phyloP scores from a whole-genome alignment of 2,888 invertebrate species.

The Agrilus biguttatus region DNA sequence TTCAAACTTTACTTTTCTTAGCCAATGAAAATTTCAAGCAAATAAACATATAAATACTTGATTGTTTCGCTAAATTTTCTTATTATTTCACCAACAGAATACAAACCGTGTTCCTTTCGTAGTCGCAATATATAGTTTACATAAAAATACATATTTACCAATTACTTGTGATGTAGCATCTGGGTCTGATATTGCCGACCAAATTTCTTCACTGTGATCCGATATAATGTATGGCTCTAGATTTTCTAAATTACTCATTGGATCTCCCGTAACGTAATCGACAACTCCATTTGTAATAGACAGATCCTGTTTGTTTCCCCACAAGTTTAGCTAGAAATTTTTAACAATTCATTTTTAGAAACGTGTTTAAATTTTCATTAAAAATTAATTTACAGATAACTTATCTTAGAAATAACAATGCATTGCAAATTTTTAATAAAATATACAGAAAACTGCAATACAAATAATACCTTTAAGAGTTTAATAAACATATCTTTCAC shows the following conservation, averaged over 20 bases:
- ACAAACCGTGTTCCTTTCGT: too few relatives aligned
- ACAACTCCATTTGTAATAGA: conserved; percentile 67
- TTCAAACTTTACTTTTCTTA: too few relatives aligned
- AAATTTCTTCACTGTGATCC: conserved; percentile 43
- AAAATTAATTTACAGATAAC: not conserved
- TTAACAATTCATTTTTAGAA: too few relatives aligned
- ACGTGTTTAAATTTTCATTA: too few relatives aligned
- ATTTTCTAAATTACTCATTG: conserved; percentile 38
- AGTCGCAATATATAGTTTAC: too few relatives aligned
- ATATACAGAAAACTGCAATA: conserved; percentile 7
- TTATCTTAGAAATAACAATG: not conserved
- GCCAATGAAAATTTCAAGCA: too few relatives aligned
- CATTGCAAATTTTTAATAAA: not conserved
- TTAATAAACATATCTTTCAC: conserved; percentile 37
- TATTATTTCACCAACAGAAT: too few relatives aligned
- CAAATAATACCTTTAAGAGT: conserved; percentile 48
- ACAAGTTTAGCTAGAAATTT: conserved; percentile 55
- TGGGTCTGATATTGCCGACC: conserved; percentile 30
- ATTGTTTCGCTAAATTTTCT: too few relatives aligned
- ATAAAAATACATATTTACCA: conserved; percentile 6
- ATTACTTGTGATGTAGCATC: conserved; percentile 12
- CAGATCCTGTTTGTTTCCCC: conserved; percentile 93
- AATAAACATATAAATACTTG: too few relatives aligned
- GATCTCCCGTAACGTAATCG: conserved; percentile 36
- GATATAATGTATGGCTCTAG: conserved; percentile 45